Evolutionary conservation across 2,797 vertebrate species (phyloP).

Genomic region (Naso thynnoides): DNA sequence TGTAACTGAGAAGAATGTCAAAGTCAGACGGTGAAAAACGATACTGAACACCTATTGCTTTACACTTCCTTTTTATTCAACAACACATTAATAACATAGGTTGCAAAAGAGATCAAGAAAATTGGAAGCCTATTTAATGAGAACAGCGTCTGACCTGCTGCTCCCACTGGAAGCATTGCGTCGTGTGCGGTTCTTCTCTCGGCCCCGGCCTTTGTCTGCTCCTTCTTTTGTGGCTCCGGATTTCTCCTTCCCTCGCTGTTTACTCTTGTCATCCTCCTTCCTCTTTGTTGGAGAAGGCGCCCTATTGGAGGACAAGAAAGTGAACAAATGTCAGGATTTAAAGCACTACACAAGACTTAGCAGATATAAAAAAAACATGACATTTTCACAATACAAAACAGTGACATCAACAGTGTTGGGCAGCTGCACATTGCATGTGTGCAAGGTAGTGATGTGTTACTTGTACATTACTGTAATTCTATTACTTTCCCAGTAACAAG

Average conservation of each 20-base stretch:
- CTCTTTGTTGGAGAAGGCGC: slow-evolving; percentile 93
- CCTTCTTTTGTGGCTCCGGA: slow-evolving; percentile 85
- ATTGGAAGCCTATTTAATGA: background rate
- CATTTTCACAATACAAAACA: background rate
- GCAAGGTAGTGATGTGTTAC: no score
- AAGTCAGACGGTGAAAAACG: background rate
- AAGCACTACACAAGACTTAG: accelerated
- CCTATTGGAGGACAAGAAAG: slow-evolving; percentile 73
- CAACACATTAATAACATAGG: background rate
- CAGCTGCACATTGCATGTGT: no score
- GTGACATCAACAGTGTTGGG: background rate
- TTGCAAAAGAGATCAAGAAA: no score
- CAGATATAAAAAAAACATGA: no score
- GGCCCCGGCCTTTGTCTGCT: slow-evolving; percentile 89
- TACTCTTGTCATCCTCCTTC: slow-evolving; percentile 93
- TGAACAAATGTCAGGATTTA: background rate
- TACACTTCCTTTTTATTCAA: background rate
- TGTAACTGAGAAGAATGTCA: no score
- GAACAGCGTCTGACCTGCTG: slow-evolving; percentile 85
- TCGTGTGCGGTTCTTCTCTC: slow-evolving; percentile 89
- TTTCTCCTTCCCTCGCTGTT: slow-evolving; percentile 91
- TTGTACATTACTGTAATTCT: no score
- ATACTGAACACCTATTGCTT: background rate
- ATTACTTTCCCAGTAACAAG: no score
- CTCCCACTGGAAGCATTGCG: slow-evolving; percentile 92